Evolutionary conservation across 2,888 invertebrate species (phyloP), one percentile per base, ranked within the genome.

Genomic region (Eupithecia centaureata): DNA sequence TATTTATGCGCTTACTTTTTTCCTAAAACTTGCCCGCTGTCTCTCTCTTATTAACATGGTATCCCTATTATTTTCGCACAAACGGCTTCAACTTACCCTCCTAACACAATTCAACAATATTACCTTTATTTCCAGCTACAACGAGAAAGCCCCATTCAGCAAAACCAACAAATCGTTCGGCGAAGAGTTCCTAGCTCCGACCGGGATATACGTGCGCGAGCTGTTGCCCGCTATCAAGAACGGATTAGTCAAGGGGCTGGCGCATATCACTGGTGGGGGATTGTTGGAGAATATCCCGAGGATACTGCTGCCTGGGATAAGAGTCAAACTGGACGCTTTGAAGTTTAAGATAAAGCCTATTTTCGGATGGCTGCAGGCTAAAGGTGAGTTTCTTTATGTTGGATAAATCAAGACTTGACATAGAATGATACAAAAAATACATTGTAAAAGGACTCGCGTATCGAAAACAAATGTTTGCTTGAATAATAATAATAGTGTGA

Each of bases 261-360:
- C 98, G 0, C 99, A 99, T 82, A 98, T 99, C 66, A 98, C 98
- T 0, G 98, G 98, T 0, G 98, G 98, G 0, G 99, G 99, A 0
- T 91, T 99, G 2, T 85, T 95, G 5, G 97, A 98, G 87, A 99
- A 99, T 84, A 95, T 99, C 59, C 96, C 97, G 0, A 94, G 99
- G 70, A 95, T 99, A 52, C 90, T 99, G 64, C 97, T 97, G 0
- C 84, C 94, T 0, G 91, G 94, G 10, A 87, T 96, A 28, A 94
- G 94, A 38, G 96, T 96, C 0, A 89, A 91, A 61, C 77, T 98
- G 68, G 96, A 98, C 84, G 97, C 97, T 27, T 89, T 87, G 0
- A 95, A 94, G 72, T 97, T 97, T 94, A 92, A 91, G 27, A 95
- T 97, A 72, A 96, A 96, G 12, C 94, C 96, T 8, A 95, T 99